Evolutionary conservation across 2,113 vertebrate species (phyloP).

Genomic region (Peromyscus polionotus): DNA sequence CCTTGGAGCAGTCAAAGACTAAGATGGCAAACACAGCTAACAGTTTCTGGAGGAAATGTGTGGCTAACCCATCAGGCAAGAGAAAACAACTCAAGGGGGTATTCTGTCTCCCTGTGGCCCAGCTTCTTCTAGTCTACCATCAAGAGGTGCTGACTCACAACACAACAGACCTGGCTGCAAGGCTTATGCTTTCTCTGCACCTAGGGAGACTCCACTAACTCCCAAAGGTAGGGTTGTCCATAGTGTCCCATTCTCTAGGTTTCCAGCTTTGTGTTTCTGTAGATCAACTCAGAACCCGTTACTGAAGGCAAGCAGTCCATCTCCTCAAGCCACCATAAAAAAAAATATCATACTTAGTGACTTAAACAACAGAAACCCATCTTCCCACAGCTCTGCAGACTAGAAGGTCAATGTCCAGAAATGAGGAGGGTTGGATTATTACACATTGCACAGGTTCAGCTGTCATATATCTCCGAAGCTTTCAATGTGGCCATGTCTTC

Average conservation of each 20-base stretch:
- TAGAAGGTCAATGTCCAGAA: background rate
- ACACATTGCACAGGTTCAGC: background rate
- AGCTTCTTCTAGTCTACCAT: no score
- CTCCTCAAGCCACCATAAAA: accelerated
- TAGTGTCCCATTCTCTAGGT: background rate
- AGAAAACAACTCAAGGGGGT: no score
- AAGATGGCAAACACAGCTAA: no score
- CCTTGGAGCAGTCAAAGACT: background rate
- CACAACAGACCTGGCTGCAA: no score
- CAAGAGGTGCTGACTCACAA: background rate
- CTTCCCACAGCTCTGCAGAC: background rate
- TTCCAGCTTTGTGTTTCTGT: background rate
- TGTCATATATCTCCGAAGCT: background rate
- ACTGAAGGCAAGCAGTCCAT: background rate
- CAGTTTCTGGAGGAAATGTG: accelerated
- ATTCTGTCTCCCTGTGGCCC: background rate
- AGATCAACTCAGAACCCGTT: background rate
- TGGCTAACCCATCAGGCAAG: accelerated
- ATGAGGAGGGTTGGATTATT: background rate
- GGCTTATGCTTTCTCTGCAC: background rate
- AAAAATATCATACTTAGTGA: accelerated
- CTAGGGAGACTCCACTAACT: background rate
- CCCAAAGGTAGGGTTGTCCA: background rate
- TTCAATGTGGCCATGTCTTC: accelerated
- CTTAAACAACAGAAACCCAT: background rate